Conservation (phyloP, 2,888 invertebrate species). For the Drosophila aldrichi region DNA sequence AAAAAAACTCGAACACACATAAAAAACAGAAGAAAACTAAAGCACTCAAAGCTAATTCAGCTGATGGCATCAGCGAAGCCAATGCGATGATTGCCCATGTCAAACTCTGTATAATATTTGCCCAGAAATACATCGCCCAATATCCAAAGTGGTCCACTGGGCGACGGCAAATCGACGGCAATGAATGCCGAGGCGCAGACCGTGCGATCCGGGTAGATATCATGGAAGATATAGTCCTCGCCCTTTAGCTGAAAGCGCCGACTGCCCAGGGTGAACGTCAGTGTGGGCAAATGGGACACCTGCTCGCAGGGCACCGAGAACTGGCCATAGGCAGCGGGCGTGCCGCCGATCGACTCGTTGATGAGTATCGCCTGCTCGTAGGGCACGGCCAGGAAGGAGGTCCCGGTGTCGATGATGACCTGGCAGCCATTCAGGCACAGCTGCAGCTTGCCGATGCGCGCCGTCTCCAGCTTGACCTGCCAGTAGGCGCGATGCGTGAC, state of each 20-base stretch:
- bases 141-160: slow-evolving; percentile 70
- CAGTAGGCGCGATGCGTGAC: slow-evolving; percentile 66
- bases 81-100: slow-evolving; percentile 73
- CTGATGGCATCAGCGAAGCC: slow-evolving; percentile 84
- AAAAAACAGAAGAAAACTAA: background rate
- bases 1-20: too few relatives aligned
- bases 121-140: slow-evolving; percentile 69
- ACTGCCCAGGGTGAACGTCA: slow-evolving; percentile 91
- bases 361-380: slow-evolving; percentile 90
- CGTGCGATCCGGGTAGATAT: slow-evolving; percentile 91
- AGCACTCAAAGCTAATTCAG: slow-evolving; percentile 25
- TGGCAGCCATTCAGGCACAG: slow-evolving; percentile 62
- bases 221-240: slow-evolving; percentile 94
- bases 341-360: slow-evolving; percentile 92
- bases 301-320: slow-evolving; percentile 91
- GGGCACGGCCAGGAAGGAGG: slow-evolving; percentile 97
- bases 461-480: slow-evolving; percentile 62
- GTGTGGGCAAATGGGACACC: slow-evolving; percentile 91
- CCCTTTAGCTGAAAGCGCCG: slow-evolving; percentile 90
- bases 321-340: slow-evolving; percentile 92
- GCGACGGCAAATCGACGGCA: slow-evolving; percentile 70
- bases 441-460: slow-evolving; percentile 47
- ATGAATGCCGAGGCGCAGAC: slow-evolving; percentile 86
- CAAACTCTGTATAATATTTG: slow-evolving; percentile 74
- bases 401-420: slow-evolving; percentile 87